Evolutionary conservation across 1,140 invertebrate genomes (phyloP).

Genomic region (Cotesia typhae): DNA sequence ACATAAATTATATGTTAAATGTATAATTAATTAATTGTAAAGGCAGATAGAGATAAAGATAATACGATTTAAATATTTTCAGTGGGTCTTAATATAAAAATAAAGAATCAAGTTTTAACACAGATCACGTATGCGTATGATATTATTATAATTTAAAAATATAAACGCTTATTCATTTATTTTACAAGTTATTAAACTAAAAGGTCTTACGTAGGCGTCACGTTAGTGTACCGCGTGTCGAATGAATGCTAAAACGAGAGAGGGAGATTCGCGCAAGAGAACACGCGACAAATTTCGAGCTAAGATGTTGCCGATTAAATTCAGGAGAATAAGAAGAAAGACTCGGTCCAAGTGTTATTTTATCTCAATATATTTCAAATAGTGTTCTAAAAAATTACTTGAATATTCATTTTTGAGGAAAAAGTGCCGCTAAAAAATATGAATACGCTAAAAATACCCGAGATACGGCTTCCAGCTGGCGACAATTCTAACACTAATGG

Average conservation of each 20-base stretch:
- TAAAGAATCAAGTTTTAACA: no score
- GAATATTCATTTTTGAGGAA: no score
- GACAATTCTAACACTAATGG: constrained; percentile 47
- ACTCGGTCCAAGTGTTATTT: constrained; percentile 2
- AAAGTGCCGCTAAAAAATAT: constrained; percentile 37
- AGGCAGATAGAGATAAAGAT: no score
- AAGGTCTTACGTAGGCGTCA: constrained; percentile 5
- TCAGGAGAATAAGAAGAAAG: not conserved
- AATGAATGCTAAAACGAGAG: not conserved
- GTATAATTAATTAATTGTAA: no score
- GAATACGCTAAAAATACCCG: constrained; percentile 61
- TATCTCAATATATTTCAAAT: no score
- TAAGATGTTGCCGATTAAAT: constrained; percentile 1
- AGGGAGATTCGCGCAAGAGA: not conserved
- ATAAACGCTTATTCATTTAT: no score
- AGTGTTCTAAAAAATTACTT: no score
- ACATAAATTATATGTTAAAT: no score
- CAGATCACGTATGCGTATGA: no score
- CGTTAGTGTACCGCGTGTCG: constrained; percentile 9
- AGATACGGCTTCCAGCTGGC: constrained; percentile 60
- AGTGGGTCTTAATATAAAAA: no score
- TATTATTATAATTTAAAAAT: no score
- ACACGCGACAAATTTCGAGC: not conserved
- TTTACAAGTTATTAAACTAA: not conserved
- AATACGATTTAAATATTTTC: no score